These are phyloP conservation scores for Melierax canorus DNA, from an alignment of 2,113 vertebrate genomes.

Conservation along the genomic window DNA sequence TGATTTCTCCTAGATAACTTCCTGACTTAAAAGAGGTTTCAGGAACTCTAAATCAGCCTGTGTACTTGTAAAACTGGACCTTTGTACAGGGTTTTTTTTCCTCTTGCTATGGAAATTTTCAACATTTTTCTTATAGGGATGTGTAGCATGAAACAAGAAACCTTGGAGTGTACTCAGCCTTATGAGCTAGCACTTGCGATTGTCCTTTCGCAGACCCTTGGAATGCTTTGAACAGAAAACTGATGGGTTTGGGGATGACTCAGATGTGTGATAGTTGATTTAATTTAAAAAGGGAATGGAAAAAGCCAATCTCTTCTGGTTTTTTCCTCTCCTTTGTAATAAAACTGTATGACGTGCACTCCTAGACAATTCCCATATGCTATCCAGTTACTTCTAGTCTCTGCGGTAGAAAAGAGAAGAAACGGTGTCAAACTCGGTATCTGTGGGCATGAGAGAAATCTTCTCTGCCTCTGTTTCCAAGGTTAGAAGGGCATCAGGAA, in stretches of 20 bases:
- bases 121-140: not conserved
- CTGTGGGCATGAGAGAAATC: not conserved
- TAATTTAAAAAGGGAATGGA: constrained; percentile 39
- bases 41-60: not conserved
- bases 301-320: not conserved
- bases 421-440: constrained; percentile 1
- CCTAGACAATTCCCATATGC: constrained; percentile 16
- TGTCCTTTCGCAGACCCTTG: not conserved
- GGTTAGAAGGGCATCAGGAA: not conserved
- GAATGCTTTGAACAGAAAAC: constrained; percentile 8
- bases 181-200: not conserved
- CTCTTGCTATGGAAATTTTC: not conserved
- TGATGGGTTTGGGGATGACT: not conserved
- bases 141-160: not conserved
- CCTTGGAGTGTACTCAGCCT: not conserved
- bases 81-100: not conserved
- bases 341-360: not conserved
- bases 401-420: not conserved
- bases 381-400: constrained; percentile 18
- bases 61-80: not conserved
- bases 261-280: constrained; percentile 18
- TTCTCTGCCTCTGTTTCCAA: not conserved
- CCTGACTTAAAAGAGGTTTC: not conserved
- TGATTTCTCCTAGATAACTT: constrained; percentile 9
- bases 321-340: constrained; percentile 29